These are phyloP conservation scores for Beaufortia kweichowensis DNA, from an alignment of 2,113 vertebrate genomes.

Conservation along the genomic window DNA sequence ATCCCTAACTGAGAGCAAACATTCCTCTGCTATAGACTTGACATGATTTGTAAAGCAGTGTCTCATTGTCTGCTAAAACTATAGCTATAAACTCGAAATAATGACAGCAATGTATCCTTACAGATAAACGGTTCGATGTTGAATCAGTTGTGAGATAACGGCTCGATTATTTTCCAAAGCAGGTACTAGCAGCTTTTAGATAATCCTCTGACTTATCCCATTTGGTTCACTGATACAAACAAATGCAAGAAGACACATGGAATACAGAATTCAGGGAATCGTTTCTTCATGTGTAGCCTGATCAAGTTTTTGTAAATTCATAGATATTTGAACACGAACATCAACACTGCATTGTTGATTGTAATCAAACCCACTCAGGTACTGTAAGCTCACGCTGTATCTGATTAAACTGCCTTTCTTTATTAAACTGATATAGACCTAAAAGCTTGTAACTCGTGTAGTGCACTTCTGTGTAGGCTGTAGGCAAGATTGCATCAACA, in stretches of 20 bases:
- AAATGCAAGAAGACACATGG: not conserved
- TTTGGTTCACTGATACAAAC: not conserved
- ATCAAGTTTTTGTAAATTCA: not conserved
- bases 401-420: not conserved
- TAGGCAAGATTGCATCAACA: constrained; percentile 7
- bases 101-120: not conserved
- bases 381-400: not conserved
- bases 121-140: constrained; percentile 3
- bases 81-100: not conserved
- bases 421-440: not conserved
- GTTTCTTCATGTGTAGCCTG: not conserved
- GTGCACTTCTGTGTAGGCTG: not conserved
- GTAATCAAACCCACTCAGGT: not conserved
- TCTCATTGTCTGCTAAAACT: not conserved
- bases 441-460: not conserved
- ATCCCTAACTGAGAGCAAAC: not conserved
- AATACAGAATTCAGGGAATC: not conserved
- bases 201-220: not conserved
- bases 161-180: not conserved
- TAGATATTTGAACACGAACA: not conserved
- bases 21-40: not conserved
- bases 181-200: not conserved
- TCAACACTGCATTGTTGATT: not conserved
- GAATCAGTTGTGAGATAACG: constrained; percentile 14
- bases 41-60: not conserved